Evolutionary conservation across 2,113 vertebrate species (phyloP), one percentile per base, ranked within the genome.

Genomic region (Cyanoderma ruficeps): DNA sequence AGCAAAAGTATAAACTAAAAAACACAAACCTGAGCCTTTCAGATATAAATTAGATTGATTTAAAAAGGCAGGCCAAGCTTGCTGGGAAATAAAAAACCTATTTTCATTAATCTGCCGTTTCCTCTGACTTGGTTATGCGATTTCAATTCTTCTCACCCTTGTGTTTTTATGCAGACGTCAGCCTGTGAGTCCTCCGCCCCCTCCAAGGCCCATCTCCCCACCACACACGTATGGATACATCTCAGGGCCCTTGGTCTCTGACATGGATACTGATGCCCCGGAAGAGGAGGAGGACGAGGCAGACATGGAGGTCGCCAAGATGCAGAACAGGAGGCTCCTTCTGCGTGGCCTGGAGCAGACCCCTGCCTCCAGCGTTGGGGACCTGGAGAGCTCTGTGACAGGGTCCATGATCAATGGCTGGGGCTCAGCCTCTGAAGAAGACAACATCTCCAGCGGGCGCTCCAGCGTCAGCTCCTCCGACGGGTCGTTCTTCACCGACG

Each of bases 401-500:
- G 99, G 99, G n/a, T 99, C 99, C 92, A 99, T 99, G 99, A 99
- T 99, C 97, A 99, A 99, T 22, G 99, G 99, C 91, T 99, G 99
- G 99, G 99, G 99, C 60, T 99, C 99, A 2, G 99, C 99, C 53
- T 99, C 99, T 0, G 99, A 99, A 86, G 99, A 99, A 92, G 99
- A 99, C 95, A 99, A 99, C 97, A 99, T 99, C 92, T 99, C 99
- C 35, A 99, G 99, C 2, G 99, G 99, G 37, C 98, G 99, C 53
- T 99, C 99, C 93, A 99, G 99, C 2, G 98, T 99, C 52, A 99
- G 99, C 92, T 99, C 99, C 23, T 99, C 99, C 0, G 99, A 99
- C 10, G 99, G 99, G n/a, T 99, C 99, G 2, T 99, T 99, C 89
- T 99, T 99, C 96, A 99, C 99, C 0, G 99, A 99, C n/a, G 99